Conservation (phyloP, 2,113 vertebrate genomes). For the Hipposideros armiger region DNA sequence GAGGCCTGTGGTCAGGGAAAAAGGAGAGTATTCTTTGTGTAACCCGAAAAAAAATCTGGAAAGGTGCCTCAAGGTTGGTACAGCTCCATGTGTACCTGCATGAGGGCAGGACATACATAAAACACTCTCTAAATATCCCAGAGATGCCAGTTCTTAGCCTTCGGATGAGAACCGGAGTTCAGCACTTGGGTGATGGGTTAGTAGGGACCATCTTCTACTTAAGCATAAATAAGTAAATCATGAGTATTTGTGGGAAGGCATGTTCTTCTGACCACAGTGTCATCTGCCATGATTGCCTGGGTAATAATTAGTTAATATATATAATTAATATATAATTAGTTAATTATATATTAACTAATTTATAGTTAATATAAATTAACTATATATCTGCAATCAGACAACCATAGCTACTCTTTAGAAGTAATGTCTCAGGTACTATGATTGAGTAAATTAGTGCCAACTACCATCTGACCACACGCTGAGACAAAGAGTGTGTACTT, state of each 20-base stretch:
- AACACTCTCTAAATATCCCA: neutral
- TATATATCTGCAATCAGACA: conserved; percentile 75
- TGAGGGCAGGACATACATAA: too few species aligned
- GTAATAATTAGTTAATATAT: conserved; percentile 46
- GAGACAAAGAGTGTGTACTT: conserved; percentile 46
- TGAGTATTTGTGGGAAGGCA: conserved; percentile 42
- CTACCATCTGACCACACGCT: conserved; percentile 66
- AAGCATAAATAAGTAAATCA: conserved; percentile 68
- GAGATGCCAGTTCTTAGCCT: neutral
- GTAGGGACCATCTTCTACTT: conserved; percentile 14
- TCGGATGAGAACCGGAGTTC: neutral
- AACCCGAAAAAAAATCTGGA: neutral
- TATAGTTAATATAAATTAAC: too few species aligned
- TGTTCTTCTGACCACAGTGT: conserved; percentile 80
- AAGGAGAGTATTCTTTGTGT: neutral
- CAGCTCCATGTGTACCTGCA: neutral
- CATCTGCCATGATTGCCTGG: conserved; percentile 82
- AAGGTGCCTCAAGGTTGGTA: neutral
- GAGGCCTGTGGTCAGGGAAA: neutral
- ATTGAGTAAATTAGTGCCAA: conserved; percentile 75
- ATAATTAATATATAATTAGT: too few species aligned
- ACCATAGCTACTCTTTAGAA: conserved; percentile 75
- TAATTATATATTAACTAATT: too few species aligned
- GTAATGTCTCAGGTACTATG: conserved; percentile 74
- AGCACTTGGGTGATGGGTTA: neutral